Percentiles rank a stretch among this genome's conserved stretches.
Evolutionary conservation across 2,797 vertebrate genomes (phyloP).

Genomic region (Silurus lanzhouensis): DNA sequence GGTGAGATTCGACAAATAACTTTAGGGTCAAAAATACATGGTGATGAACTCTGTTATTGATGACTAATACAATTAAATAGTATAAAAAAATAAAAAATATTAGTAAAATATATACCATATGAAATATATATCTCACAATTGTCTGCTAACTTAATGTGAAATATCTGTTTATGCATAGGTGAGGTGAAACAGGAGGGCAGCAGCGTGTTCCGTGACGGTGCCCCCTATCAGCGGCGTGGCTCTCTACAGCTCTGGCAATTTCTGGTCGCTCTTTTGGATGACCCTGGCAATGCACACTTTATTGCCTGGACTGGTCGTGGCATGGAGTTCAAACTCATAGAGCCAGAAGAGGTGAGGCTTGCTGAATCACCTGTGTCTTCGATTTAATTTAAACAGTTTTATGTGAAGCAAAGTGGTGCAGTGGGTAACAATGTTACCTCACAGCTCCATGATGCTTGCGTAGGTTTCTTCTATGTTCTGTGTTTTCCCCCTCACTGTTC

Average conservation of each 20-base stretch:
- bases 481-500: not conserved
- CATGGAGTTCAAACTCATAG: constrained; percentile 99
- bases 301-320: constrained; percentile 98
- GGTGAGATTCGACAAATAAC: too few relatives aligned
- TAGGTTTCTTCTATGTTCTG: not conserved
- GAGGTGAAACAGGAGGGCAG: constrained; percentile 90
- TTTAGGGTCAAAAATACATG: too few relatives aligned
- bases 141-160: not conserved
- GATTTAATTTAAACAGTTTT: not conserved
- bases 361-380: not conserved
- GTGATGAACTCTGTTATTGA: too few relatives aligned
- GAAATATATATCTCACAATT: too few relatives aligned
- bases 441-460: not conserved
- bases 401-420: not conserved
- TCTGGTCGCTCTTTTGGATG: constrained; percentile 89
- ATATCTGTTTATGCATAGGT: constrained; percentile 64
- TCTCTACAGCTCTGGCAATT: constrained; percentile 98
- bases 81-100: too few relatives aligned
- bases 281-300: constrained; percentile 91
- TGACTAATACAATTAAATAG: too few relatives aligned
- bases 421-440: not conserved
- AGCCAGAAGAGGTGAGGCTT: constrained; percentile 89
- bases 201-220: constrained; percentile 82
- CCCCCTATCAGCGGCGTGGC: constrained; percentile 91
- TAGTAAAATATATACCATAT: too few relatives aligned